Conservation (phyloP, 1,140 invertebrate genomes). For the Lasioglossum baleicum region DNA sequence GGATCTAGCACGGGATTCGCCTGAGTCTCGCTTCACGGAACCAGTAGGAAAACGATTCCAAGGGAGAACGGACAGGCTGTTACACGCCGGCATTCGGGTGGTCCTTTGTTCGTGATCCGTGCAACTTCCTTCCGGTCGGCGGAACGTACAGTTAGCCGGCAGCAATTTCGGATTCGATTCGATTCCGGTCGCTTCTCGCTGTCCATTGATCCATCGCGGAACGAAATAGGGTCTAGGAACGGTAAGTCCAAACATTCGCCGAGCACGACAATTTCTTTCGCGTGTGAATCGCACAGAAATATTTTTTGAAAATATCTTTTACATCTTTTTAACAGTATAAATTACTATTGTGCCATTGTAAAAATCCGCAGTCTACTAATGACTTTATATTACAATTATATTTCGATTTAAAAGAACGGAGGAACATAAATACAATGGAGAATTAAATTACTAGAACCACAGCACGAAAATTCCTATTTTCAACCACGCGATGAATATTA, state of each 20-base stretch:
- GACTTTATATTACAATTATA: too few relatives aligned
- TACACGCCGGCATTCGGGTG: conserved; percentile 40
- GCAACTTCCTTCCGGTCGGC: conserved; percentile 69
- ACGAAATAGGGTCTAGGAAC: neutral
- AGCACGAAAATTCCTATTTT: too few relatives aligned
- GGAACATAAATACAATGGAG: too few relatives aligned
- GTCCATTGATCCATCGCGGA: neutral
- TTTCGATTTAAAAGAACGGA: too few relatives aligned
- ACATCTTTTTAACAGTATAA: too few relatives aligned
- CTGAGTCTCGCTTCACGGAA: conserved; percentile 22
- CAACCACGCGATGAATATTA: too few relatives aligned
- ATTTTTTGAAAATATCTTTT: too few relatives aligned
- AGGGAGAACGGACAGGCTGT: conserved; percentile 17
- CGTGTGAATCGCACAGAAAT: too few relatives aligned
- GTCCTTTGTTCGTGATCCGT: conserved; percentile 65
- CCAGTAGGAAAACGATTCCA: conserved; percentile 12
- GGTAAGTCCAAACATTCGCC: neutral
- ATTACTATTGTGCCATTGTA: too few relatives aligned
- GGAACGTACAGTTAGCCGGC: conserved; percentile 19
- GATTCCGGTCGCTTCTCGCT: neutral
- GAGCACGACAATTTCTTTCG: too few relatives aligned
- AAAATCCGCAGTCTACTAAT: too few relatives aligned
- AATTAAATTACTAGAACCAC: too few relatives aligned
- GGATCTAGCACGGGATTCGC: neutral
- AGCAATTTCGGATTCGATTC: neutral